phyloP scores from a whole-genome alignment of 2,888 invertebrate species.

The Polymixis lichenea region DNA sequence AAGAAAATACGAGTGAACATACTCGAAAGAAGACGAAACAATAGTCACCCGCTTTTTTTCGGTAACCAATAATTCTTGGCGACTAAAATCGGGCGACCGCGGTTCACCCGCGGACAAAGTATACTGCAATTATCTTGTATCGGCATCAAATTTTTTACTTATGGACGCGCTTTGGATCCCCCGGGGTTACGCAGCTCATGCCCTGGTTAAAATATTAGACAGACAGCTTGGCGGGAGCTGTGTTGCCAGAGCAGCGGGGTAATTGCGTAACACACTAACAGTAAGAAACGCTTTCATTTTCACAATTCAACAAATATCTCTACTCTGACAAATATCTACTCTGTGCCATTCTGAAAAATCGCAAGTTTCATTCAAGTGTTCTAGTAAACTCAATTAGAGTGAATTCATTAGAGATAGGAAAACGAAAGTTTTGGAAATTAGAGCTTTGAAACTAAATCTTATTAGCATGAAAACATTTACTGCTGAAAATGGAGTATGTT shows the following conservation, averaged over 20 bases:
- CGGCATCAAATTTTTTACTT: not conserved
- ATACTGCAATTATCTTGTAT: not conserved
- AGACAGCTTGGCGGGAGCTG: not conserved
- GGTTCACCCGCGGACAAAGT: too few relatives aligned
- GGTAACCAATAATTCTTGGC: too few relatives aligned
- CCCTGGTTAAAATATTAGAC: not conserved
- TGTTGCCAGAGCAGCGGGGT: too few relatives aligned
- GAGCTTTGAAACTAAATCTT: slow-evolving; percentile 5
- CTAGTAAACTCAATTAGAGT: slow-evolving; percentile 49
- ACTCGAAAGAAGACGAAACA: too few relatives aligned
- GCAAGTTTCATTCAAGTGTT: slow-evolving; percentile 33
- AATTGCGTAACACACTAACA: too few relatives aligned
- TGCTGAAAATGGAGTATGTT: not conserved
- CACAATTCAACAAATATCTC: too few relatives aligned
- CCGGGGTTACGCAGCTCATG: too few relatives aligned
- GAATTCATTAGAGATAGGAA: slow-evolving; percentile 32
- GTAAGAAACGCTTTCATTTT: too few relatives aligned
- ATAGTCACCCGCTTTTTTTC: too few relatives aligned
- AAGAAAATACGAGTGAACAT: too few relatives aligned
- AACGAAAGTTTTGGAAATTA: slow-evolving; percentile 30
- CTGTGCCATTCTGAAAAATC: slow-evolving; percentile 37
- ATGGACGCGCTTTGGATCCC: too few relatives aligned
- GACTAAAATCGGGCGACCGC: too few relatives aligned
- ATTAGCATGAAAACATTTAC: not conserved
- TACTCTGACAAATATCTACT: slow-evolving; percentile 33